Evolutionary conservation across 2,113 vertebrate species (phyloP).

Genomic region (Archilochus colubris): DNA sequence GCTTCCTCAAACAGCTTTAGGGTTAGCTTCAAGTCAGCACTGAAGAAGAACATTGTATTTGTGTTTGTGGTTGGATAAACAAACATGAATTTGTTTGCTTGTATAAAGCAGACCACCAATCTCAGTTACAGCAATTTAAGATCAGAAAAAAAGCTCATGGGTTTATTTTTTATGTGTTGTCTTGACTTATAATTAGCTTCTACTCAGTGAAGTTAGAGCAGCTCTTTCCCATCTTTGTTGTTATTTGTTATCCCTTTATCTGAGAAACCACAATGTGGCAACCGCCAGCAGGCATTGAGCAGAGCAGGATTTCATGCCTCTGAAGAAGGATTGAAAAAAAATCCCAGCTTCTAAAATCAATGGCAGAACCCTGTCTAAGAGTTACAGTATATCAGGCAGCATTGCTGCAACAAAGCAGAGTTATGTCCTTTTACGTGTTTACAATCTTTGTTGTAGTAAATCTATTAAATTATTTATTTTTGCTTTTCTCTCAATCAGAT

Average conservation of each 20-base stretch:
- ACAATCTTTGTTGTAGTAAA: neutral
- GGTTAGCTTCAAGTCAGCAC: neutral
- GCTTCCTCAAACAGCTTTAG: neutral
- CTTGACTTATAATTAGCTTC: constrained; percentile 9
- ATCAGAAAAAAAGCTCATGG: neutral
- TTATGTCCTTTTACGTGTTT: neutral
- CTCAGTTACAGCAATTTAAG: neutral
- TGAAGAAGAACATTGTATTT: neutral
- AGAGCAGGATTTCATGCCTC: neutral
- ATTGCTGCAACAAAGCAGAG: neutral
- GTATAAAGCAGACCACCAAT: neutral
- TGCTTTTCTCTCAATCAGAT: neutral
- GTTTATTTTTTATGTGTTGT: neutral
- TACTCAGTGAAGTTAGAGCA: neutral
- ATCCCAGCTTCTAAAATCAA: neutral
- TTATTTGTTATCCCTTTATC: constrained; percentile 3
- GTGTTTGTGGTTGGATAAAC: neutral
- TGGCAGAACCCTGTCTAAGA: neutral
- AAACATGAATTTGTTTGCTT: neutral
- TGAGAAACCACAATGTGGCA: neutral
- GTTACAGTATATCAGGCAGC: neutral
- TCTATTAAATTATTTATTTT: neutral
- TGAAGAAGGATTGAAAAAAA: neutral
- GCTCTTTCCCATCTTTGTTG: neutral
- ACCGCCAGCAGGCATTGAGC: neutral